These are phyloP conservation scores for Myrmecophaga tridactyla DNA, from an alignment of 2,113 vertebrate genomes.

Conservation along the genomic window DNA sequence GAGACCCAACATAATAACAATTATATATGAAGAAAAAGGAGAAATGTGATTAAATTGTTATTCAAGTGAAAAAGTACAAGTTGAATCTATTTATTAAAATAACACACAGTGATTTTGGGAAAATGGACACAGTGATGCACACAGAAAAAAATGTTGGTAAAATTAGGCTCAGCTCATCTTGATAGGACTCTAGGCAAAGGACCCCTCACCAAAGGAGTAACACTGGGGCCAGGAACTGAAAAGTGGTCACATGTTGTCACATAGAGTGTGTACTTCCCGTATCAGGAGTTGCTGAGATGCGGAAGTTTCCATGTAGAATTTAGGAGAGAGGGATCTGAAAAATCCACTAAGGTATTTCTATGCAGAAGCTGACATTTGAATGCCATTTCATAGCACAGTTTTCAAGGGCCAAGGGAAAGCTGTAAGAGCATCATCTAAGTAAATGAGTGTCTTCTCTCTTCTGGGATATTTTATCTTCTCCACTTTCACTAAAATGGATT, in stretches of 20 bases:
- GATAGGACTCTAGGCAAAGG: neutral
- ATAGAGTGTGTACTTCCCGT: neutral
- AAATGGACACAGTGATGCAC: neutral
- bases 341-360: neutral
- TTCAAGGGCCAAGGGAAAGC: neutral
- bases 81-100: neutral
- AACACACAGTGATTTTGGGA: neutral
- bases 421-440: neutral
- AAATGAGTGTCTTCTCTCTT: neutral
- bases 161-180: neutral
- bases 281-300: neutral
- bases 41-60: neutral
- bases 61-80: neutral
- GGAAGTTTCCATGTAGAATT: neutral
- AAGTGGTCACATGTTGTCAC: neutral
- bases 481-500: neutral
- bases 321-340: neutral
- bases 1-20: neutral
- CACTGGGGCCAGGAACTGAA: neutral
- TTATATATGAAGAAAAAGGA: neutral
- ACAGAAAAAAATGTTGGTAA: neutral
- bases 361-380: neutral
- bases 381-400: neutral
- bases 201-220: neutral
- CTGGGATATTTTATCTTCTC: neutral